Percentiles rank a stretch among this genome's conserved stretches.
Evolutionary conservation across 2,113 vertebrate genomes (phyloP).

Genomic region (Ramphastos sulfuratus): DNA sequence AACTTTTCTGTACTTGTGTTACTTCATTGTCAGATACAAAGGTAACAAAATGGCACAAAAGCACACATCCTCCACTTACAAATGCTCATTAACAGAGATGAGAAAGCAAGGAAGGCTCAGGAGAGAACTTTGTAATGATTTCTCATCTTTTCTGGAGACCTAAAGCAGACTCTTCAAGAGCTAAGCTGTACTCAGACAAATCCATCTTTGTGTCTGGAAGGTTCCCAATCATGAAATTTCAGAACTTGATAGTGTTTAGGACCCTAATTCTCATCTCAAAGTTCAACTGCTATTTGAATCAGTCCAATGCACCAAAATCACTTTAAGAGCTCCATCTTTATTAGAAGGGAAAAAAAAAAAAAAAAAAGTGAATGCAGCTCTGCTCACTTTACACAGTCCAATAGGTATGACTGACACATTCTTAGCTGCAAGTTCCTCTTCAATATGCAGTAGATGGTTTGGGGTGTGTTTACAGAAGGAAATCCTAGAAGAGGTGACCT

Average conservation of each 20-base stretch:
- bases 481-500: background rate
- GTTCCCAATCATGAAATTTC: background rate
- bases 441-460: background rate
- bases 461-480: background rate
- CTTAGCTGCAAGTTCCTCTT: background rate
- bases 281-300: background rate
- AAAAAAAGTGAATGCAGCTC: background rate
- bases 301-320: background rate
- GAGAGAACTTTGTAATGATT: conserved; percentile 26
- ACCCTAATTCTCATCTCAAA: background rate
- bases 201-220: background rate
- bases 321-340: background rate
- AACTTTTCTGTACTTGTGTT: background rate
- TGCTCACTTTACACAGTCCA: background rate
- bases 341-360: background rate
- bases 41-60: background rate
- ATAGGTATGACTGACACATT: background rate
- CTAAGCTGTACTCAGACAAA: background rate
- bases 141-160: background rate
- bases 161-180: background rate
- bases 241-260: background rate
- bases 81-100: conserved; percentile 10
- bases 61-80: background rate
- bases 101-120: background rate
- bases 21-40: background rate